Base-by-base conservation (phyloP, 2,888 invertebrate species). In the Maniola hyperantus region DNA sequence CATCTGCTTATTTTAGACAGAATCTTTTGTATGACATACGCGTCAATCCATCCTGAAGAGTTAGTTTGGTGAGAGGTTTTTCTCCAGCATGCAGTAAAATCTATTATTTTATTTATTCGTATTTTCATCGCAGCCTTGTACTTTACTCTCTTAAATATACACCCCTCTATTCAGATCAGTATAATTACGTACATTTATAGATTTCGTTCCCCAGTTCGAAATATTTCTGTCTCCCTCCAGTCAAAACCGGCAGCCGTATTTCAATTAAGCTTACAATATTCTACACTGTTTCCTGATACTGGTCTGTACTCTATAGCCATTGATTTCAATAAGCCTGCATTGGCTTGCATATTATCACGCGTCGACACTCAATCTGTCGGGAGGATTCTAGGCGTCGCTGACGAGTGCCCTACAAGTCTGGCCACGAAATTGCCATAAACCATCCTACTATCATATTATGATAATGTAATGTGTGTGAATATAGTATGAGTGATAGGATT, bases 381-480 rank as follows among this genome's bases (percentile, higher is more conserved):
- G 54, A 63, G 36, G 20, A 60, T 58, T 15, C 60, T 58, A 62
- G 53, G 57, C 63, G 63, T 50, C 63, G 48, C 63, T 60, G 50
- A 70, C 59, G 59, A 70, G 63, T 59, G 65, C 54, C 63, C 59
- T 68, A 51, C 53, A 44, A 69, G 69, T 42, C 57, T 57, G 57
- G 57, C 57, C 57, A 57, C 57, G 57, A 42, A 39, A 57, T 62
- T 39, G 39, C 42, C 42, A 42, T 57, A 57, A 39, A 57, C 39
- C 11, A 20, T 57, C 13, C 26, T 10, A 7, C 20, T 20, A 39
- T 57, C 13, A 57, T 39, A 20, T 7, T 46, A 34, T 55, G 55
- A 39, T 39, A 39, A 18, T 55, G 57, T 42, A 13, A 39, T 42
- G 6, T 15, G 34, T 36, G 4, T 51, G 8, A 51, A 20, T 20